These are phyloP conservation scores for Toxotes lorentzi DNA, from an alignment of 2,797 vertebrate species.

Conservation along the genomic window DNA sequence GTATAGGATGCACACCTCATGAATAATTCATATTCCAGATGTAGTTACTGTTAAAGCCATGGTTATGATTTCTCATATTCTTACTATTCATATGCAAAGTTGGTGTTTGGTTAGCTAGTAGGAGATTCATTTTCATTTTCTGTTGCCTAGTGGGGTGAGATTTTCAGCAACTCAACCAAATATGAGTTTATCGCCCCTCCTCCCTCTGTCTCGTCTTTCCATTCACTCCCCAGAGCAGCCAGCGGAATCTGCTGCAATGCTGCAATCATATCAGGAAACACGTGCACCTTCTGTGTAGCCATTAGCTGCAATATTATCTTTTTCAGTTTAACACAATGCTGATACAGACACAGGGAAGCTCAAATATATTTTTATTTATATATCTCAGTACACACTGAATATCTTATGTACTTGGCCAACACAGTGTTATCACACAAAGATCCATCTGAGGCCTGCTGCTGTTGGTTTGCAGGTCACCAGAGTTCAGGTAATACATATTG, in stretches of 20 bases:
- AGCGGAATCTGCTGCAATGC: conserved; percentile 22
- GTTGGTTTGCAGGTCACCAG: conserved; percentile 24
- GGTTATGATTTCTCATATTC: conserved; percentile 47
- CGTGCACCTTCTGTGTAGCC: neutral
- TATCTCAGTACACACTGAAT: neutral
- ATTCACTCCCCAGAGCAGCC: conserved; percentile 9
- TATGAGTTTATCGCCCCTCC: conserved; percentile 25
- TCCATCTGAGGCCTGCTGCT: conserved; percentile 17
- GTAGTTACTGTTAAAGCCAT: conserved; percentile 44
- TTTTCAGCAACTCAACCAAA: conserved; percentile 32
- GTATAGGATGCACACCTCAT: conserved; percentile 27
- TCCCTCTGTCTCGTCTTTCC: conserved; percentile 17
- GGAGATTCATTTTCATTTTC: conserved; percentile 41
- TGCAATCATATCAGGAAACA: conserved; percentile 13
- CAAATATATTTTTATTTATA: no score
- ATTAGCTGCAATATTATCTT: neutral
- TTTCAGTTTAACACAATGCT: neutral
- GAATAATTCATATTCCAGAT: conserved; percentile 51
- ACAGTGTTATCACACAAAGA: neutral
- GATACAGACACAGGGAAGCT: neutral
- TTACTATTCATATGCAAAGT: conserved; percentile 45
- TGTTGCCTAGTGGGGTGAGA: conserved; percentile 13
- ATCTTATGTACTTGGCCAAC: neutral
- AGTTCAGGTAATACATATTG: conserved; percentile 36
- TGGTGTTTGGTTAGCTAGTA: conserved; percentile 23